phyloP scores from a whole-genome alignment of 2,113 vertebrate genomes.

The Anarrhichthys ocellatus region DNA sequence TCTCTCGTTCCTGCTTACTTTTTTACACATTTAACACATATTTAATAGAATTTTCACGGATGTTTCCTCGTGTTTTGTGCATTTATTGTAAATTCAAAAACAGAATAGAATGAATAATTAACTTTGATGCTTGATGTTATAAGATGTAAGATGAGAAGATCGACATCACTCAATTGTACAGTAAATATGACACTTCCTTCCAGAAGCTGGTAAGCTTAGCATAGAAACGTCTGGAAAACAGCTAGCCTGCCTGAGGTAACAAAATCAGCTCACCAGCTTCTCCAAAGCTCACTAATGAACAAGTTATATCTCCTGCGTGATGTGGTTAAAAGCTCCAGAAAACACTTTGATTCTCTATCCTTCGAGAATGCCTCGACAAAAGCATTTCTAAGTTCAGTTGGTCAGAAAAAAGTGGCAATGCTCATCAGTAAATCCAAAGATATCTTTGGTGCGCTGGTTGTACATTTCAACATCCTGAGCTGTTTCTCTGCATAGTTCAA shows the following conservation, averaged over 20 bases:
- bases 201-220: neutral
- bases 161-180: neutral
- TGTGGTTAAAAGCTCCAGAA: neutral
- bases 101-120: neutral
- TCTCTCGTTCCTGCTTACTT: neutral
- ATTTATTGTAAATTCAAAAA: neutral
- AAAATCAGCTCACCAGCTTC: neutral
- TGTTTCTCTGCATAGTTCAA: slow-evolving; percentile 8
- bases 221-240: neutral
- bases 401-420: neutral
- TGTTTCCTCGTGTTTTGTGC: neutral
- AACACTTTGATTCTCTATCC: neutral
- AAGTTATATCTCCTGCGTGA: no score
- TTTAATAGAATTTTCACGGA: neutral
- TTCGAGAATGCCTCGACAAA: neutral
- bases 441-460: neutral
- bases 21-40: neutral
- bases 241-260: no score
- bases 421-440: neutral
- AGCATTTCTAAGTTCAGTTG: neutral
- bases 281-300: no score
- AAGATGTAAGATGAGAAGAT: neutral
- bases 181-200: neutral
- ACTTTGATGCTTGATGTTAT: neutral
- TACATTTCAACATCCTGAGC: slow-evolving; percentile 13